Percentiles rank a stretch among this genome's conserved stretches.
Conservation (phyloP, 2,797 vertebrate species). For the Tinamus major region DNA sequence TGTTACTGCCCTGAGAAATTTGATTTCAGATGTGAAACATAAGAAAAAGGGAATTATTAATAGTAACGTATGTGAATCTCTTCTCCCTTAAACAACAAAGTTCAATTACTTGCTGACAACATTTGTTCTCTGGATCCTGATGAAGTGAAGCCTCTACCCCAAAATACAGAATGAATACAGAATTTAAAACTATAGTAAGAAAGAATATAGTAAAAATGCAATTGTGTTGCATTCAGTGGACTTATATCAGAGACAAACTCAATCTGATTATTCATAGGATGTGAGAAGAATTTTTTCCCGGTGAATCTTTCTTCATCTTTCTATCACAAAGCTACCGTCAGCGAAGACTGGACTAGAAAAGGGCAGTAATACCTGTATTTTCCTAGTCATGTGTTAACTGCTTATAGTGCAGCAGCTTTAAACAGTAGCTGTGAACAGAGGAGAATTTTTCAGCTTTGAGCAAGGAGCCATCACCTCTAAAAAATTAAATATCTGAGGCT, state of each 20-base stretch:
- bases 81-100: neutral
- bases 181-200: neutral
- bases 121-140: neutral
- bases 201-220: neutral
- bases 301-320: neutral
- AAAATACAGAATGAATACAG: neutral
- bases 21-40: neutral
- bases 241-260: neutral
- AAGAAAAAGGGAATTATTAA: neutral
- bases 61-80: neutral
- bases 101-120: neutral
- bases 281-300: neutral
- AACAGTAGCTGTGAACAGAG: neutral
- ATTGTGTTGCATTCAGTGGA: neutral
- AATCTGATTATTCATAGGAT: neutral
- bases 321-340: neutral
- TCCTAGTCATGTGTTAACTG: neutral
- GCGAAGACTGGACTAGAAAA: neutral
- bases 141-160: neutral
- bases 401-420: neutral
- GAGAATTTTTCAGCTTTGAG: neutral
- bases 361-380: neutral
- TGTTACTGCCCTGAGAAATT: neutral
- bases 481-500: slow-evolving; percentile 25
- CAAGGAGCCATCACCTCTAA: neutral